Percentiles rank a stretch among this genome's conserved stretches.
Evolutionary conservation across 2,888 invertebrate genomes (phyloP).

Genomic region (Latrodectus elegans): DNA sequence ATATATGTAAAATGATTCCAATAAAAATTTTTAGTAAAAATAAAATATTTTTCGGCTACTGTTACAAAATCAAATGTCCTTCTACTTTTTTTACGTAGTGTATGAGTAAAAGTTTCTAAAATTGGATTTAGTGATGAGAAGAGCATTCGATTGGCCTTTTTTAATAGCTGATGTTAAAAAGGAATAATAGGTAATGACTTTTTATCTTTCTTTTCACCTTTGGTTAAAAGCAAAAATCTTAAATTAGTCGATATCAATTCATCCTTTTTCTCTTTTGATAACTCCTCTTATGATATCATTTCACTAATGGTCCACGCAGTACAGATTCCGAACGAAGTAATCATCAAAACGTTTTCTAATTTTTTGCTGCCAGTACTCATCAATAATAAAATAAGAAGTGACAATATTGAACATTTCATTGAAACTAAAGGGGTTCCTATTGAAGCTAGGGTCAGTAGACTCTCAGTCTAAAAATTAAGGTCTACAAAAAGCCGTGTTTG

Average conservation of each 20-base stretch:
- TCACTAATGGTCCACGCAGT: slow-evolving; percentile 9
- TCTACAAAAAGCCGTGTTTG: background rate
- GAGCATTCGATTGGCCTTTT: slow-evolving; percentile 49
- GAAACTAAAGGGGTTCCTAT: slow-evolving; percentile 8
- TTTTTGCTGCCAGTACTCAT: slow-evolving; percentile 9
- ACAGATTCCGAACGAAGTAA: slow-evolving; percentile 3
- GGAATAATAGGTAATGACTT: slow-evolving; percentile 69
- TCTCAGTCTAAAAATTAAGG: slow-evolving; percentile 13
- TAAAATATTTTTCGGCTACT: no score
- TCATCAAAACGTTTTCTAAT: slow-evolving; percentile 15
- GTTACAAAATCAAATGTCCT: no score
- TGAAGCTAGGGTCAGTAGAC: background rate
- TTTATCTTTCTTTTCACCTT: slow-evolving; percentile 35
- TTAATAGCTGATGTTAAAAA: slow-evolving; percentile 64
- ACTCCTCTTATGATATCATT: background rate
- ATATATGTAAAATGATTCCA: no score
- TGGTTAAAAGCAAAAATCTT: slow-evolving; percentile 39
- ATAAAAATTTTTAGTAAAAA: no score
- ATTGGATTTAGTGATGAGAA: slow-evolving; percentile 48
- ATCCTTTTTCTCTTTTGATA: background rate
- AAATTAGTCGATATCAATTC: slow-evolving; percentile 10
- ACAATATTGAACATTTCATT: slow-evolving; percentile 14
- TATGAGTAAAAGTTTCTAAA: slow-evolving; percentile 14
- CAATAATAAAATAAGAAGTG: slow-evolving; percentile 12
- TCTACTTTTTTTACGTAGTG: no score